phyloP scores from a whole-genome alignment of 92 coral and sea anemone species.

The Porites cylindrica region DNA sequence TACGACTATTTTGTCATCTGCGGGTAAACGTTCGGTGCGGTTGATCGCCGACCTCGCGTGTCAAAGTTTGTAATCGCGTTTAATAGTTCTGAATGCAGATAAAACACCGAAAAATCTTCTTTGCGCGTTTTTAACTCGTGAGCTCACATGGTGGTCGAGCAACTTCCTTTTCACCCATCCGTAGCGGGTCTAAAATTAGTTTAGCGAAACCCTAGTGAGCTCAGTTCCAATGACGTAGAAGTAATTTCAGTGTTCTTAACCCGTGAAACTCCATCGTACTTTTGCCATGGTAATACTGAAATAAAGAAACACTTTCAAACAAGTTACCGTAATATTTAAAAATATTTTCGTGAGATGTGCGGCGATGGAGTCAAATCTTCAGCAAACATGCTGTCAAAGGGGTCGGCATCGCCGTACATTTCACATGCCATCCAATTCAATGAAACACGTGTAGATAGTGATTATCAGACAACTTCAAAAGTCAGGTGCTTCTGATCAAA shows the following conservation, averaged over 20 bases:
- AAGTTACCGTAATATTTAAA: background rate
- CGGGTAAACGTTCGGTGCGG: slow-evolving; percentile 6
- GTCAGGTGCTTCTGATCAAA: slow-evolving; percentile 49
- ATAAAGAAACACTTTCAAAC: background rate
- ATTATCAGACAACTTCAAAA: slow-evolving; percentile 17
- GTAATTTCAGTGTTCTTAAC: slow-evolving; percentile 14
- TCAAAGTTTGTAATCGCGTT: background rate
- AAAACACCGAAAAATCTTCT: background rate
- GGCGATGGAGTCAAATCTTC: background rate
- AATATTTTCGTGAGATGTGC: background rate
- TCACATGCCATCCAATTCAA: slow-evolving; percentile 47
- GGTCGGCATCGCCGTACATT: slow-evolving; percentile 19
- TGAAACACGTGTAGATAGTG: slow-evolving; percentile 54
- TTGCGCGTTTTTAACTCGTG: background rate
- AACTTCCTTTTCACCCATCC: background rate
- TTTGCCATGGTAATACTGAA: slow-evolving; percentile 29
- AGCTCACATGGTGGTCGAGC: slow-evolving; percentile 18
- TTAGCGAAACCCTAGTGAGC: slow-evolving; percentile 25
- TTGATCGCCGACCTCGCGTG: slow-evolving; percentile 18
- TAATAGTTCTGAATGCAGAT: background rate
- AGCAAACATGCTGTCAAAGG: slow-evolving; percentile 41
- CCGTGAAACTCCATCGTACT: slow-evolving; percentile 14
- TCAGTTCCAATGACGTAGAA: slow-evolving; percentile 1
- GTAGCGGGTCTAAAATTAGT: slow-evolving; percentile 1
- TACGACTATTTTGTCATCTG: background rate